Evolutionary conservation across 1,140 invertebrate species (phyloP), one percentile per base, ranked within the genome.

Genomic region (Tachypleus tridentatus): DNA sequence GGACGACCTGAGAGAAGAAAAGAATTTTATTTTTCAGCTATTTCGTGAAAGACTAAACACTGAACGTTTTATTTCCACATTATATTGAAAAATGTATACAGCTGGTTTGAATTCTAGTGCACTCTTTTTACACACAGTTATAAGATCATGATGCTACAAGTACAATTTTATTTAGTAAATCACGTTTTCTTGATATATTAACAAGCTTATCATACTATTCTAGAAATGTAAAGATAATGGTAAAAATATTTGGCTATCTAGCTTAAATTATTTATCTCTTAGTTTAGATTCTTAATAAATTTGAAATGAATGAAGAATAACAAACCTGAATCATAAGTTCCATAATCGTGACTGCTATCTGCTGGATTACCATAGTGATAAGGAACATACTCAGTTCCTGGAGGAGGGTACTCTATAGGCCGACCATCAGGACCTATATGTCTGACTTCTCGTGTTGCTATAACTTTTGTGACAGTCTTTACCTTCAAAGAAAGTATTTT

Each of bases 401-500:
- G 50, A 53, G 65, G 52, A 62, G 61, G 64, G 64, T 72, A 71
- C 76, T 82, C 80, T 63, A 81, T 74, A 57, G 77, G 75, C 71
- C 80, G 78, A 64, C 80, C 79, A 74, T 85, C 83, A 61, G 84
- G 82, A 69, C 83, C 83, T 76, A 85, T 79, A 75, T 85, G 83
- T 63, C 83, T 82, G 48, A 85, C 79, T 73, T 85, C 83, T 64
- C 83, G 77, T 6, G 71, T 68, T 57, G 67, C 70, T 11, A 84
- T 80, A n/a, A 84, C 81, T 76, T 85, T 85, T 56, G 83, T 83
- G 51, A 84, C 82, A 48, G 82, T 84, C 62, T 83, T 83, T 64
- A 77, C 73, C 73, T 77, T 63, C 5, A 64, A 58, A n/a, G 5
- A 62, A 63, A 29, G 29, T 29, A 29, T 29, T 29, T 29, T 29